A percentile compares a stretch with the other conserved stretches of the same genome.
Evolutionary conservation across 2,113 vertebrate species (phyloP).

Genomic region (Pangasianodon gigas): DNA sequence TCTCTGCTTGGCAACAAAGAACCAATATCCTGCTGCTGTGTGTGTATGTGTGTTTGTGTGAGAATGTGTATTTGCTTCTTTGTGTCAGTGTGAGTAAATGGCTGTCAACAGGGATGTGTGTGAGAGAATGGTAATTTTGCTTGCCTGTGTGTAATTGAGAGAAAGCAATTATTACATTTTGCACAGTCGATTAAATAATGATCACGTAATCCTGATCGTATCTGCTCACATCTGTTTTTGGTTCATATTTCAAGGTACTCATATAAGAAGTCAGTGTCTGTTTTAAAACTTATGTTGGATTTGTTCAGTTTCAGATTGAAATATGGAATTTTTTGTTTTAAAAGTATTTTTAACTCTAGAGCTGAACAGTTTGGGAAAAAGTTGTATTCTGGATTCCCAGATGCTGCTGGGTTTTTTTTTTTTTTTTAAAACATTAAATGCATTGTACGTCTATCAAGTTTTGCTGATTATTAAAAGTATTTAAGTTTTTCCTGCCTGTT

Average conservation of each 20-base stretch:
- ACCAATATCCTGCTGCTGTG: constrained; percentile 55
- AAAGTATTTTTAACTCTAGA: not conserved
- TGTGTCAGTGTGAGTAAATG: constrained; percentile 18
- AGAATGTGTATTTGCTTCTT: constrained; percentile 7
- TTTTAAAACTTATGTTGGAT: not conserved
- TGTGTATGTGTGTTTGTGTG: constrained; percentile 26
- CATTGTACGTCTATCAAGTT: not conserved
- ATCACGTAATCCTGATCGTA: constrained; percentile 1
- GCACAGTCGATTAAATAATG: constrained; percentile 31
- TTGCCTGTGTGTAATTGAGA: constrained; percentile 12
- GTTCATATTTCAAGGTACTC: not conserved
- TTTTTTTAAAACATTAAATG: not conserved
- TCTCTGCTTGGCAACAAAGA: constrained; percentile 58
- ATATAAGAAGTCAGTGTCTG: constrained; percentile 27
- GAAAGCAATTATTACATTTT: constrained; percentile 40
- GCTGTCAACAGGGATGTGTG: not conserved
- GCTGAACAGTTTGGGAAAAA: not conserved
- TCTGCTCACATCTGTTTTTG: not conserved
- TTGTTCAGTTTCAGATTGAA: not conserved
- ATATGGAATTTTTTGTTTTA: not conserved
- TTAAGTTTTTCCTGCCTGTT: not conserved
- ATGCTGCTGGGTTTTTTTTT: constrained; percentile 6
- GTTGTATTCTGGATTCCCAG: not conserved
- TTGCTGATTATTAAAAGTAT: constrained; percentile 8
- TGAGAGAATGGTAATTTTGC: constrained; percentile 16